A percentile compares a stretch with the other conserved stretches of the same genome.
These are phyloP conservation scores for Poecilia velifera DNA, from an alignment of 2,797 vertebrate genomes.

Conservation along the genomic window DNA sequence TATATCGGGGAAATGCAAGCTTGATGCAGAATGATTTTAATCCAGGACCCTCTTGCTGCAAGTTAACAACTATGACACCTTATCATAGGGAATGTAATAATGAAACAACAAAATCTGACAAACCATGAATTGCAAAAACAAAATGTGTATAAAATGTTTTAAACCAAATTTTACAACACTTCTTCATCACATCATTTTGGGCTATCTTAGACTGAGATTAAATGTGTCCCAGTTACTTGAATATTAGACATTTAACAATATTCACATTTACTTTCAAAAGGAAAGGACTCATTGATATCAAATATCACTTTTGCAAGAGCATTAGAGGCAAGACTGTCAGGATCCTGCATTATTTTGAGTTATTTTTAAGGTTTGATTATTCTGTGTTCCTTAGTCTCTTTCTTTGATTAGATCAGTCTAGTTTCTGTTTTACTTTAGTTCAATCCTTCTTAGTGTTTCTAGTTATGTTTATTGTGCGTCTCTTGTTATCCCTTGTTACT, in stretches of 20 bases:
- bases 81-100: background rate
- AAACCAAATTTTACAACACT: background rate
- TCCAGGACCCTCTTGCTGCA: background rate
- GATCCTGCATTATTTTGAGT: too few species aligned
- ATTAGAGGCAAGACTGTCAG: background rate
- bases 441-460: too few species aligned
- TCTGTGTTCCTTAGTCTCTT: too few species aligned
- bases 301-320: background rate
- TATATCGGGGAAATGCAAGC: background rate
- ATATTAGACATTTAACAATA: background rate
- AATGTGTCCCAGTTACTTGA: background rate
- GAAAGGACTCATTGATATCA: background rate
- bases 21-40: background rate
- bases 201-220: background rate
- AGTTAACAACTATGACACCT: background rate
- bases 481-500: too few species aligned
- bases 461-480: too few species aligned
- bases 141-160: background rate
- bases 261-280: background rate
- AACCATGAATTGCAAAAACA: background rate
- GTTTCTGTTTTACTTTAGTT: too few species aligned
- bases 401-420: too few species aligned
- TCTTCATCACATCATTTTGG: background rate
- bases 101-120: background rate
- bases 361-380: too few species aligned